A percentile compares a stretch with the other conserved stretches of the same genome.
Conservation (phyloP, 1,140 invertebrate species). For the Scaptomyza pallida region DNA sequence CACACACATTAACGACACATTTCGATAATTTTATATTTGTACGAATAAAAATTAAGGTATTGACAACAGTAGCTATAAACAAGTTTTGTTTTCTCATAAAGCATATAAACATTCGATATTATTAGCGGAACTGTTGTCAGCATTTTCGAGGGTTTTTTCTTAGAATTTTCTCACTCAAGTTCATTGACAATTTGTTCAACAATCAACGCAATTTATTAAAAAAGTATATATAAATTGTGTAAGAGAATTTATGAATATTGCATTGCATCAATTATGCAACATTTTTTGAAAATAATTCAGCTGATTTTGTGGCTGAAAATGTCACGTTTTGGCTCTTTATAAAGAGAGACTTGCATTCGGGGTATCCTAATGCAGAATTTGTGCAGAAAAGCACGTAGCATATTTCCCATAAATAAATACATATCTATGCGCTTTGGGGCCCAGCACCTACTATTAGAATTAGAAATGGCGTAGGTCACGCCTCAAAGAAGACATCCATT, state of each 20-base stretch:
- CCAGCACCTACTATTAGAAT: conserved; percentile 3
- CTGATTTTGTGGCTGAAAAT: conserved; percentile 23
- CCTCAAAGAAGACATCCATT: conserved; percentile 53
- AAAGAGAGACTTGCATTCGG: conserved; percentile 12
- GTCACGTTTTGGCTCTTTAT: conserved; percentile 45
- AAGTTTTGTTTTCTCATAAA: too few relatives aligned
- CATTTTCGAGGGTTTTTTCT: conserved; percentile 14
- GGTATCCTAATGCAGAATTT: conserved; percentile 66
- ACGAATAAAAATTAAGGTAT: background rate
- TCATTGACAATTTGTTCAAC: conserved; percentile 31
- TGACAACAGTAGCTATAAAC: background rate
- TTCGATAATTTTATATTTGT: background rate
- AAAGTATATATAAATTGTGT: background rate
- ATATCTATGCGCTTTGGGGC: background rate
- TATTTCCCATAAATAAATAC: conserved; percentile 56
- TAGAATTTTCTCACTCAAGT: conserved; percentile 12
- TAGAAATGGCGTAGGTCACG: conserved; percentile 41
- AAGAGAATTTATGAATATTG: background rate
- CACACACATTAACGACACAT: background rate
- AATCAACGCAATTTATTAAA: background rate
- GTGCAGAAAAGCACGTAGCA: conserved; percentile 60
- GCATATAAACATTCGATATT: background rate
- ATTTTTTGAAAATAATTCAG: conserved; percentile 5
- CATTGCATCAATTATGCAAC: background rate
- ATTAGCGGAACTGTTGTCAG: conserved; percentile 26